These are phyloP conservation scores for Chlorops oryzae DNA, from an alignment of 1,140 invertebrate species.

Conservation along the genomic window DNA sequence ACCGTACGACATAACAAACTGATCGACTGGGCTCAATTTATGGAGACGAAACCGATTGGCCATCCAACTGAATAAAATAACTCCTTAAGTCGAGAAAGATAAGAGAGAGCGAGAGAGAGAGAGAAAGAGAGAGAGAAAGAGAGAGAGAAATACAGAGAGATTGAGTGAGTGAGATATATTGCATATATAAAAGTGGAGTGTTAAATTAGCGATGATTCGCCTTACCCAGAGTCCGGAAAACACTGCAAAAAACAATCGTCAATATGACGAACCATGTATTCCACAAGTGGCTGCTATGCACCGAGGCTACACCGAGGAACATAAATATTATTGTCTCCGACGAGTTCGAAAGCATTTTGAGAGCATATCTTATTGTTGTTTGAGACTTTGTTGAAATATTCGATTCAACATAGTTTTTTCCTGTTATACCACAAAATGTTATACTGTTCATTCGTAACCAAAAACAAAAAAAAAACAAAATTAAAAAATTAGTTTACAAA, in stretches of 20 bases:
- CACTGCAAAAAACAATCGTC: conserved; percentile 89
- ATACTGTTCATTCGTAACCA: too few relatives aligned
- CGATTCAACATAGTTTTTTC: conserved; percentile 97
- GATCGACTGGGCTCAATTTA: conserved; percentile 89
- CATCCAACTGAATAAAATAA: conserved; percentile 80
- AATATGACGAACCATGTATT: conserved; percentile 91
- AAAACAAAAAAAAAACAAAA: too few relatives aligned
- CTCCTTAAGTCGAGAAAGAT: conserved; percentile 55
- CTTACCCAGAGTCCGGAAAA: conserved; percentile 87
- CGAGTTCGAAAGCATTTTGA: conserved; percentile 96
- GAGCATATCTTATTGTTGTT: conserved; percentile 95
- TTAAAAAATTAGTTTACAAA: too few relatives aligned
- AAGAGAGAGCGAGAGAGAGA: not conserved
- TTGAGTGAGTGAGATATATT: too few relatives aligned
- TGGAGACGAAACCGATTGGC: conserved; percentile 88
- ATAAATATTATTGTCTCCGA: conserved; percentile 99
- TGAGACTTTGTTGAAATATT: conserved; percentile 98
- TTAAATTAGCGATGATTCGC: too few relatives aligned
- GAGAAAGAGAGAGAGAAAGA: too few relatives aligned
- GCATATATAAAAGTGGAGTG: too few relatives aligned
- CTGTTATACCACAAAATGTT: conserved; percentile 96
- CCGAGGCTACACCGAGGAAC: conserved; percentile 95
- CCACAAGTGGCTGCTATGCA: conserved; percentile 90
- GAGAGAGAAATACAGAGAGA: too few relatives aligned
- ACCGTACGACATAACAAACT: conserved; percentile 99